These are phyloP conservation scores for Octomys mimax DNA, from an alignment of 2,797 vertebrate species.

Conservation along the genomic window DNA sequence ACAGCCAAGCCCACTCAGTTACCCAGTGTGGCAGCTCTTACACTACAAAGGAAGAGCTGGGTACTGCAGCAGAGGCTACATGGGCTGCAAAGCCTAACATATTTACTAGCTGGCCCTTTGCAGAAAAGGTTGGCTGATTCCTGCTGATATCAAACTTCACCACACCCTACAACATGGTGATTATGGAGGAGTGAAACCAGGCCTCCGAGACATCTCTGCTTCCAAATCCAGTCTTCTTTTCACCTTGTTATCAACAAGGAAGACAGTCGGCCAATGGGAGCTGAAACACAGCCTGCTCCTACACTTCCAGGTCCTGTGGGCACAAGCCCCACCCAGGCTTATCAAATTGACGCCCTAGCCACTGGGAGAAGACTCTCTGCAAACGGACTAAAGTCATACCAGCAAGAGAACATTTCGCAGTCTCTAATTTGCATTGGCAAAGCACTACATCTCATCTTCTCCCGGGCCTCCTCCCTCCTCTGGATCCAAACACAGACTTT, in stretches of 20 bases:
- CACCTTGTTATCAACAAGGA: background rate
- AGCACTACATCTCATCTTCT: background rate
- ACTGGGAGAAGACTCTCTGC: background rate
- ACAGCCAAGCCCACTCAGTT: background rate
- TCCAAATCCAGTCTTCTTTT: background rate
- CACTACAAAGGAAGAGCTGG: background rate
- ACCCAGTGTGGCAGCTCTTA: rapidly evolving
- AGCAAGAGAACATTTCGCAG: background rate
- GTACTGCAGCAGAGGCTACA: rapidly evolving
- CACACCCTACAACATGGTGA: background rate
- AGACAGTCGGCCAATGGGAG: rapidly evolving
- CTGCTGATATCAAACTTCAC: background rate
- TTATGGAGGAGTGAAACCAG: background rate
- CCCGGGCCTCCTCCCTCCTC: background rate
- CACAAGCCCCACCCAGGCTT: background rate
- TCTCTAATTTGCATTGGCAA: background rate
- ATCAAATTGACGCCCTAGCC: background rate
- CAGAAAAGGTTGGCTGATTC: background rate
- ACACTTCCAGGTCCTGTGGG: background rate
- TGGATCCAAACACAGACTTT: background rate
- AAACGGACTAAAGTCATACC: background rate
- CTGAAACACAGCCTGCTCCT: background rate
- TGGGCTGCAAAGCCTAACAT: background rate
- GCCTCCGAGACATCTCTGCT: background rate
- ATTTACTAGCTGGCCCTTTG: background rate